Evolutionary conservation across 1,140 invertebrate genomes (phyloP), one percentile per base, ranked within the genome.

Genomic region (Bradysia coprophila): DNA sequence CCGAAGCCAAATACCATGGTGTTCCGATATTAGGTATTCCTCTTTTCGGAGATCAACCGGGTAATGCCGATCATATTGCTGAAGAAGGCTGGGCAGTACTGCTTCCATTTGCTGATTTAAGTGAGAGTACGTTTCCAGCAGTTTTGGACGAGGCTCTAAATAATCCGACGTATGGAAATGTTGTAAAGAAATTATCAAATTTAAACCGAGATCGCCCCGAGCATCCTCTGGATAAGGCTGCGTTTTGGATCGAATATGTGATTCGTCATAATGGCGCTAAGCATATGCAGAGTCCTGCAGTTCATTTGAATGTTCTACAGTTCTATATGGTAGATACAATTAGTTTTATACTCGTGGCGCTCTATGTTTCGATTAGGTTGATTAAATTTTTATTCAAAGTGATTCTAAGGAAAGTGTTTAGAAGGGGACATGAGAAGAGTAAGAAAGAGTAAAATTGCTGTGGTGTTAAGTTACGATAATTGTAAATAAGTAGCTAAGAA

Each of bases 11-110:
- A 1, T 46, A 50, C 3, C 46, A 50, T 31, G 59, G 58, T 1
- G 55, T 63, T 2, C 59, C 58, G 0, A 41, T 55, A 8, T 20
- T 63, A 1, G 49, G 51, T 2, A 47, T 61, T 19, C 57, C 59
- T 10, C 46, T 68, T 0, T 66, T 66, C 39, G 63, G 62, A 38
- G 62, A 67, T 42, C 55, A 69, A 63, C 52, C 43, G 56, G 71
- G 53, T 43, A 62, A 49, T 54, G 68, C 50, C 4, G 61, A 42
- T 42, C 46, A 53, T 6, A 51, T 54, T 1, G 21, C 48, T 4
- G 42, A 40, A 18, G 24, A 23, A 18, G 43, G 38, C 23, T 40
- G 21, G 20, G 38, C 21, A 3, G 11, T 43, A 18, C n/a, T 6
- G 13, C 11, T 43, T 15, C 16, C 36, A 19, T 22, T 24, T 22